A percentile compares a stretch with the other conserved stretches of the same genome.
These are phyloP conservation scores for Carollia perspicillata DNA, from an alignment of 2,113 vertebrate genomes.

Conservation along the genomic window DNA sequence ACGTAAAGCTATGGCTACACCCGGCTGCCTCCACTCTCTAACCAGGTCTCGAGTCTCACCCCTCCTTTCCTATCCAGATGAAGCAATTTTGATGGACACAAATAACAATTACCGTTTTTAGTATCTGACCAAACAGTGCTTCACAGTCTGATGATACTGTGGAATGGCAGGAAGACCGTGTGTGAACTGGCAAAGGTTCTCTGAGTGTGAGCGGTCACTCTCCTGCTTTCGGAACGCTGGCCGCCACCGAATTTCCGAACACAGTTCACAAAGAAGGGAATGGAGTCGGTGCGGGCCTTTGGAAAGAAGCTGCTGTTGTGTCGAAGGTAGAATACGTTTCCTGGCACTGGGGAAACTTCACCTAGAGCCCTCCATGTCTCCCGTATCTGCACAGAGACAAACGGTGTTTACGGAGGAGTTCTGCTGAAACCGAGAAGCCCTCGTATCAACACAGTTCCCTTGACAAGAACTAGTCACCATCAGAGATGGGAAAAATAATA, in stretches of 20 bases:
- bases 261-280: slow-evolving; percentile 23
- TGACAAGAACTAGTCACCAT: slow-evolving; percentile 22
- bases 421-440: background rate
- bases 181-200: background rate
- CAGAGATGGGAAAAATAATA: slow-evolving; percentile 42
- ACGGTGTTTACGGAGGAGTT: background rate
- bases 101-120: background rate
- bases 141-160: background rate
- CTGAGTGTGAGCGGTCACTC: background rate
- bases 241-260: background rate
- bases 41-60: background rate
- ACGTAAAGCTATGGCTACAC: too few species aligned
- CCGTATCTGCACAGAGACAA: slow-evolving; percentile 16
- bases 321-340: background rate
- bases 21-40: background rate
- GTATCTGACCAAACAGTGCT: background rate
- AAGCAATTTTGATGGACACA: background rate
- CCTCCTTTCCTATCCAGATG: background rate
- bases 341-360: background rate
- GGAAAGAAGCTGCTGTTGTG: background rate
- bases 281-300: background rate
- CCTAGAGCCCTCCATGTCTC: background rate
- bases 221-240: background rate
- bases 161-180: background rate
- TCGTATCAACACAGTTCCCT: background rate